Conservation (phyloP, 2,797 vertebrate species). For the Paratrypauchen microcephalus region DNA sequence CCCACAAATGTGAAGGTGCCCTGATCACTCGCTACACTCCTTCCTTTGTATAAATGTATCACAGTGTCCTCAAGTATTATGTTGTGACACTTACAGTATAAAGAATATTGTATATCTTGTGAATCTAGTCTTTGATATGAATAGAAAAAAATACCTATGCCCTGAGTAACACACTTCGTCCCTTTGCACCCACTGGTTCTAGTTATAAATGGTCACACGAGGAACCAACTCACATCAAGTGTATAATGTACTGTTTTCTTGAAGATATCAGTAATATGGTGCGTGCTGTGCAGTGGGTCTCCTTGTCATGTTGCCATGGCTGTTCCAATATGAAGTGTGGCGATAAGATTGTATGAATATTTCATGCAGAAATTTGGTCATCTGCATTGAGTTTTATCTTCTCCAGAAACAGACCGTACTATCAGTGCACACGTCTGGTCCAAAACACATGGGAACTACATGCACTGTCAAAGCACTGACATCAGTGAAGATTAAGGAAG, state of each 20-base stretch:
- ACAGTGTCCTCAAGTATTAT: neutral
- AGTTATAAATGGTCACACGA: neutral
- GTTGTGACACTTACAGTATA: neutral
- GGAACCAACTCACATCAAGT: slow-evolving; percentile 3
- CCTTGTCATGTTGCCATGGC: neutral
- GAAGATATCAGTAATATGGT: slow-evolving; percentile 2
- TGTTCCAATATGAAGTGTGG: neutral
- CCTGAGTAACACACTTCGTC: neutral
- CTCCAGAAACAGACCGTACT: slow-evolving; percentile 5
- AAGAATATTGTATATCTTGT: neutral
- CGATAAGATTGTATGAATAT: slow-evolving; percentile 12
- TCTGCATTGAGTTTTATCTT: slow-evolving; percentile 10
- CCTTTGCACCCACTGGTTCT: neutral
- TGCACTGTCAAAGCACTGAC: neutral
- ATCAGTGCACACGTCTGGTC: slow-evolving; percentile 7
- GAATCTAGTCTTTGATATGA: neutral
- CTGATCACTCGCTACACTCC: neutral
- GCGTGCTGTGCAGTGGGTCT: slow-evolving; percentile 4
- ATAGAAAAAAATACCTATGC: neutral
- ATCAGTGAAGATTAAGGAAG: neutral
- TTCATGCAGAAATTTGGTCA: slow-evolving; percentile 16
- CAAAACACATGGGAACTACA: neutral
- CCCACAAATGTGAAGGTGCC: neutral
- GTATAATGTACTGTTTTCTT: slow-evolving; percentile 8
- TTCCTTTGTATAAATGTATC: neutral